Evolutionary conservation across 2,113 vertebrate genomes (phyloP).

Genomic region (Noturus placidus): DNA sequence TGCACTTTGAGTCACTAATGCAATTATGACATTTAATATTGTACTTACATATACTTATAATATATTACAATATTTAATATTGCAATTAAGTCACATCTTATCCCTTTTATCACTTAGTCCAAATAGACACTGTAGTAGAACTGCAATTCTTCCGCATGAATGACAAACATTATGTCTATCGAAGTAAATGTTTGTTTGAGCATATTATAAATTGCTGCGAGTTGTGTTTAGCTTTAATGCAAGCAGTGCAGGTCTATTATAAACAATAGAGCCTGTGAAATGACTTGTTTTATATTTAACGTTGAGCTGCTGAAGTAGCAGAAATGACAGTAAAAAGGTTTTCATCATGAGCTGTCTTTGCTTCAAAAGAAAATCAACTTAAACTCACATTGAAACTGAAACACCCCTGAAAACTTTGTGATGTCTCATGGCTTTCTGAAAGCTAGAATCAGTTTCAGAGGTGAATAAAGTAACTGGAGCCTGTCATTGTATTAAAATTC

Average conservation of each 20-base stretch:
- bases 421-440: background rate
- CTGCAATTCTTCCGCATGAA: background rate
- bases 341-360: background rate
- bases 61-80: background rate
- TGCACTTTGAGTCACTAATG: background rate
- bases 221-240: background rate
- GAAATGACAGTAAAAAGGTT: background rate
- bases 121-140: background rate
- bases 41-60: background rate
- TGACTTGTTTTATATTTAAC: background rate
- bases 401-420: constrained; percentile 9
- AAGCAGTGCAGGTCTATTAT: background rate
- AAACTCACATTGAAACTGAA: constrained; percentile 10
- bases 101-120: background rate
- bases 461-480: constrained; percentile 25
- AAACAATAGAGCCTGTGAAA: background rate
- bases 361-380: constrained; percentile 15
- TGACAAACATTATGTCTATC: background rate
- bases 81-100: background rate
- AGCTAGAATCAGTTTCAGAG: constrained; percentile 19
- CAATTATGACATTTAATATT: background rate
- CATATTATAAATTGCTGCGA: background rate
- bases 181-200: background rate
- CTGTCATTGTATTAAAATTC: constrained; percentile 36
- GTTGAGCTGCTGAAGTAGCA: background rate